Conservation (phyloP, 2,888 invertebrate species). For the Amblyjoppa fuscipennis region DNA sequence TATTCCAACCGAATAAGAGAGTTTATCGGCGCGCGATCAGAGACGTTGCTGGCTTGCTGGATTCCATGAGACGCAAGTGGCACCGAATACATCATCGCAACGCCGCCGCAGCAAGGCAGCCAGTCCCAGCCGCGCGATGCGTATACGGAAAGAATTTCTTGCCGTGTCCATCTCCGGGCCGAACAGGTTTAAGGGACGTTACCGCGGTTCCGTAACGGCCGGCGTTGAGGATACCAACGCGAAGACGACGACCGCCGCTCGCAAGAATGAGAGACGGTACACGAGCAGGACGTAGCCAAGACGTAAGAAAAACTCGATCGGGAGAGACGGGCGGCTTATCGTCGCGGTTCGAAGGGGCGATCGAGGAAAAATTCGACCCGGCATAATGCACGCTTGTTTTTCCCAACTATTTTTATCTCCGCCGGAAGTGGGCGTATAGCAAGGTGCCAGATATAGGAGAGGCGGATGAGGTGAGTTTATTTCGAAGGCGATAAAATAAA, state of each 20-base stretch:
- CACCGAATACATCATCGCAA: slow-evolving; percentile 77
- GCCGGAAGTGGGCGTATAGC: slow-evolving; percentile 67
- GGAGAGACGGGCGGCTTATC: slow-evolving; percentile 13
- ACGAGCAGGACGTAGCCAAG: background rate
- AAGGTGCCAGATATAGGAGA: slow-evolving; percentile 49
- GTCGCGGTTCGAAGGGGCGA: background rate
- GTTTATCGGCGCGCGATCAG: slow-evolving; percentile 76
- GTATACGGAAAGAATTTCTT: slow-evolving; percentile 75
- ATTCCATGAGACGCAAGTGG: slow-evolving; percentile 76
- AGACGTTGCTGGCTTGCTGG: slow-evolving; percentile 70
- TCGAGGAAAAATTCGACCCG: slow-evolving; percentile 29
- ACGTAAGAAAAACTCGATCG: slow-evolving; percentile 42
- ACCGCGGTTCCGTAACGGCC: slow-evolving; percentile 71
- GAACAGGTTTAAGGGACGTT: slow-evolving; percentile 75
- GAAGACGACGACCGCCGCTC: slow-evolving; percentile 25
- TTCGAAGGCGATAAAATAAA: slow-evolving; percentile 67
- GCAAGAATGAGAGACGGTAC: slow-evolving; percentile 28
- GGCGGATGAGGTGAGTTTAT: slow-evolving; percentile 56
- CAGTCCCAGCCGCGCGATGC: slow-evolving; percentile 56
- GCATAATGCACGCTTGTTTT: slow-evolving; percentile 28
- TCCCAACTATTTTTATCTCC: slow-evolving; percentile 51
- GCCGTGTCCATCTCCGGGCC: slow-evolving; percentile 71
- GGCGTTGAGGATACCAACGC: slow-evolving; percentile 26
- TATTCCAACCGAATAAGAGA: slow-evolving; percentile 73
- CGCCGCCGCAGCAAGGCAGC: slow-evolving; percentile 64